Base-by-base conservation (phyloP, 2,888 invertebrate genomes). In the Neoascia interrupta region DNA sequence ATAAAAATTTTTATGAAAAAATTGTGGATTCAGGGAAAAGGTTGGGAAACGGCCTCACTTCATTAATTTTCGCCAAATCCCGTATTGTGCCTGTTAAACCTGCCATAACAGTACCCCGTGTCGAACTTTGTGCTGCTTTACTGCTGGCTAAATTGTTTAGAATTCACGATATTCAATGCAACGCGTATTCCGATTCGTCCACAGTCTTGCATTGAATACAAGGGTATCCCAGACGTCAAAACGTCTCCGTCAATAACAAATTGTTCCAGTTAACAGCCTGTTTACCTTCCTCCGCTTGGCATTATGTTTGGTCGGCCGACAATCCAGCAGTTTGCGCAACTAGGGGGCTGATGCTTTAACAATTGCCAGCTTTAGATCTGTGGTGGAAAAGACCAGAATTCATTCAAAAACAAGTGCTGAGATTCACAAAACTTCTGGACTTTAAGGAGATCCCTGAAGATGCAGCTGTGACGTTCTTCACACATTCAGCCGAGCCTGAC, bases 1-100 rank as follows among this genome's bases (percentile, higher is more conserved):
- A 51, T 69, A 23, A 60, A 60, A 10, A 10, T 69, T 10, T 41
- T 60, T 19, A 21, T 60, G 16, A 58, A 69, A 26, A 31, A 16
- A 11, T 11, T 58, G 3, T 70, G 45, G 53, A 2, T 53, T 5
- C 43, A 36, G 8, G 8, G 45, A 0, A n/a, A 60, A 3, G 60
- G 23, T 15, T 61, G 69, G 60, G 60, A 61, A 3, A 13, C 37
- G 16, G 13, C 6, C 16, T 15, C 8, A 37, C 18, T 2, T 13
- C 18, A 3, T 28, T 28, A 10, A n/a, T 26, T 13, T 28, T 11
- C 13, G 26, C 47, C 3, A 47, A 26, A n/a, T 26, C 26, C 6
- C 47, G 47, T 47, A 16, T 47, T 10, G 16, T 16, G 47, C 28
- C 28, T 5, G 16, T 47, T 26, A 47, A 47, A 10, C 8, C 15